Conservation (phyloP, 1,140 invertebrate species). For the Aphelenchoides avenae region DNA sequence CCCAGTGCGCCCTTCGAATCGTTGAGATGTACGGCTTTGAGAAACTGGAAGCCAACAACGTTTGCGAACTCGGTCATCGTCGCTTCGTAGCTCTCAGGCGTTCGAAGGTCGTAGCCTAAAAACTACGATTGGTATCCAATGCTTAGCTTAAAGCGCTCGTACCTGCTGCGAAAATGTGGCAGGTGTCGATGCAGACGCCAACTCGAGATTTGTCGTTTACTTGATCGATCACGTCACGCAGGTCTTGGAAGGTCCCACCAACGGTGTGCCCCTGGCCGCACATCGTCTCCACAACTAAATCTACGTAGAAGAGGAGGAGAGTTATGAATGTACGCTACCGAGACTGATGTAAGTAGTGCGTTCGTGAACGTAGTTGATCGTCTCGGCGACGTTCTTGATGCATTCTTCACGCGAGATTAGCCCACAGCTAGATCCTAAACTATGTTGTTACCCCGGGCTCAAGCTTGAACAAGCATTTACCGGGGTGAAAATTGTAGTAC, state of each 20-base stretch:
- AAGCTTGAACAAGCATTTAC: conserved; percentile 42
- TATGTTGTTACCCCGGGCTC: too few species aligned
- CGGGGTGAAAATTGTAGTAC: conserved; percentile 65
- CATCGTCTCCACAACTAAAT: conserved; percentile 63
- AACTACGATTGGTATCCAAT: neutral
- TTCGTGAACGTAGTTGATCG: conserved; percentile 62
- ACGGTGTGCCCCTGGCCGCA: conserved; percentile 63
- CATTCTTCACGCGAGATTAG: conserved; percentile 60
- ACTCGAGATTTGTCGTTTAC: conserved; percentile 63
- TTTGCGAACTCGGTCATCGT: conserved; percentile 63
- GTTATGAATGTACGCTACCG: conserved; percentile 26
- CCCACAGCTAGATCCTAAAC: conserved; percentile 63
- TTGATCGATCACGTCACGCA: conserved; percentile 62
- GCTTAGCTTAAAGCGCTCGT: neutral
- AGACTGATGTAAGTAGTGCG: conserved; percentile 60
- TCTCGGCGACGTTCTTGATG: conserved; percentile 62
- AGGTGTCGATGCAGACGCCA: conserved; percentile 65
- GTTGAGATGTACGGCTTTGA: conserved; percentile 65
- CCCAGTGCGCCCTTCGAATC: conserved; percentile 63
- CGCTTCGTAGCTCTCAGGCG: conserved; percentile 60
- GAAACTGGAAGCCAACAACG: conserved; percentile 63
- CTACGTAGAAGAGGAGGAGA: conserved; percentile 8
- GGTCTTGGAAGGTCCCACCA: conserved; percentile 63
- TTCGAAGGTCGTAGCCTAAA: conserved; percentile 63
- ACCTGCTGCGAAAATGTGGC: conserved; percentile 66